A percentile compares a stretch with the other conserved stretches of the same genome.
phyloP scores from a whole-genome alignment of 2,797 vertebrate genomes.

The Morelia viridis region DNA sequence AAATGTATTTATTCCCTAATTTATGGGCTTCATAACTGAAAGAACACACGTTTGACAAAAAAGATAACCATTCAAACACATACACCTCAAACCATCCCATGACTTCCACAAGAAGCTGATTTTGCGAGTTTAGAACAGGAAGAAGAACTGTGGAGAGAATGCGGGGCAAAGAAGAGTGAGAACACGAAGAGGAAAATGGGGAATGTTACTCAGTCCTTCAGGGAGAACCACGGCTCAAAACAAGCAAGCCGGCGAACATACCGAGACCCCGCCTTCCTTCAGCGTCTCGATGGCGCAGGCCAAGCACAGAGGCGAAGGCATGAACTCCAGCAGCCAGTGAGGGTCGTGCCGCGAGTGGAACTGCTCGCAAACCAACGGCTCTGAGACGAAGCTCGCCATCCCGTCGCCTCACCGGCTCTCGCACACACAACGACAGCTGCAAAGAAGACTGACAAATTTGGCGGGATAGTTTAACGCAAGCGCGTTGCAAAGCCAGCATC shows the following conservation, averaged over 20 bases:
- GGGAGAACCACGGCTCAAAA: neutral
- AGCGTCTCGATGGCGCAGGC: slow-evolving; percentile 85
- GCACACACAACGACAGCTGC: neutral
- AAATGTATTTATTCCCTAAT: neutral
- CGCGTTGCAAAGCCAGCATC: no score
- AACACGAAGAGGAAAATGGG: neutral
- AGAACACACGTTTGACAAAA: neutral
- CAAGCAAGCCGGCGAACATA: slow-evolving; percentile 51
- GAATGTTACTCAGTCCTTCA: rapidly evolving
- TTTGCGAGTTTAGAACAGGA: neutral
- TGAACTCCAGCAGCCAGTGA: slow-evolving; percentile 70
- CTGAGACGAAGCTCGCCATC: neutral
- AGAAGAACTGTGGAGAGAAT: neutral
- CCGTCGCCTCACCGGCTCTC: rapidly evolving
- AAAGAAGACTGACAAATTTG: neutral
- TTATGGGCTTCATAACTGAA: neutral
- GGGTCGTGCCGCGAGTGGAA: slow-evolving; percentile 76
- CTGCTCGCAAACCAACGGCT: slow-evolving; percentile 55
- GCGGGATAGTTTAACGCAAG: neutral
- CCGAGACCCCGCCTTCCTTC: slow-evolving; percentile 74
- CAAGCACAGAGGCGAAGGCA: slow-evolving; percentile 75
- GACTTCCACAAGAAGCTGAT: neutral
- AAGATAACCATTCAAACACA: neutral
- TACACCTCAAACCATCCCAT: neutral
- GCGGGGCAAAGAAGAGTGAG: no score